Conservation (phyloP, 2,797 vertebrate genomes). For the Tarsius wallacei region DNA sequence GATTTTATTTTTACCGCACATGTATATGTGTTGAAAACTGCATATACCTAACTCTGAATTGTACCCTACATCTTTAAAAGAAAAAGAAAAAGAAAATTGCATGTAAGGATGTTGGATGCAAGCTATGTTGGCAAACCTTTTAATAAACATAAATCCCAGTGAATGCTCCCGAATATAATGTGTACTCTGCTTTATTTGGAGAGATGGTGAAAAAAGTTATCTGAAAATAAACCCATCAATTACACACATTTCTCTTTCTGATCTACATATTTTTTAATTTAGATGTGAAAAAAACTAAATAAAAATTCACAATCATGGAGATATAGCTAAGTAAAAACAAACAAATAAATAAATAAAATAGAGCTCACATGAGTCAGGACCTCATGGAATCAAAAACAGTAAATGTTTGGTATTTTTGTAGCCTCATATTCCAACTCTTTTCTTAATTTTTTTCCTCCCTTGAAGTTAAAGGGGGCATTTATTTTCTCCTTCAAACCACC, state of each 20-base stretch:
- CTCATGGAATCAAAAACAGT: background rate
- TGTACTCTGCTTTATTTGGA: background rate
- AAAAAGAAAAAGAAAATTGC: too few relatives aligned
- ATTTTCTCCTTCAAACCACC: background rate
- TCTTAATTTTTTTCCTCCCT: background rate
- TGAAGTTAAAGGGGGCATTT: background rate
- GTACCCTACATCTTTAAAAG: too few relatives aligned
- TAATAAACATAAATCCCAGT: background rate
- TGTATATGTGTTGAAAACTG: background rate
- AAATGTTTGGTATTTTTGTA: background rate
- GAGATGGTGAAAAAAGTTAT: background rate
- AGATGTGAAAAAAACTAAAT: conserved; percentile 23
- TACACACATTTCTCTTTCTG: background rate
- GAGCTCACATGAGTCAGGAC: background rate
- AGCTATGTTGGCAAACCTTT: background rate
- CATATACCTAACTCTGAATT: too few relatives aligned
- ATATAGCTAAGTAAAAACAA: background rate
- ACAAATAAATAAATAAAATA: background rate
- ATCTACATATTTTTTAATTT: conserved; percentile 15
- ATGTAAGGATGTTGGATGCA: background rate
- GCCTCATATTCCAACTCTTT: background rate
- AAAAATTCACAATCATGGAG: background rate
- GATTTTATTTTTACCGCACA: background rate
- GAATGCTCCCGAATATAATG: background rate
- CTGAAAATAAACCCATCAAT: background rate